A percentile compares a stretch with the other conserved stretches of the same genome.
These are phyloP conservation scores for Oligia latruncula DNA, from an alignment of 2,888 invertebrate species.

Conservation along the genomic window DNA sequence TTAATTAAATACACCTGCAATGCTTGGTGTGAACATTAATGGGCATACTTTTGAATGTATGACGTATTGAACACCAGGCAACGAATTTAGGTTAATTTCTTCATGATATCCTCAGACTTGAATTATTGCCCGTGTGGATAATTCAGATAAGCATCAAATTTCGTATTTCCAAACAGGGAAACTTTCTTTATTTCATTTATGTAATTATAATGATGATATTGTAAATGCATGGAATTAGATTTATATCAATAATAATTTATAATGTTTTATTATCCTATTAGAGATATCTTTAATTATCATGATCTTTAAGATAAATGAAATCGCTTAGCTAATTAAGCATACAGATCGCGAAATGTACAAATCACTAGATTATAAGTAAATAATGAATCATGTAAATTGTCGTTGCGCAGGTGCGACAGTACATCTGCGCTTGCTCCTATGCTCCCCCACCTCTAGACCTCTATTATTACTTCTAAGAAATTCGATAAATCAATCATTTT, in stretches of 20 bases:
- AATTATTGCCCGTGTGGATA: conserved; percentile 1
- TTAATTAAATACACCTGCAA: conserved; percentile 38
- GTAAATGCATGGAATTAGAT: not conserved
- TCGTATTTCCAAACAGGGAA: not conserved
- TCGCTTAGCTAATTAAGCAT: conserved; percentile 51
- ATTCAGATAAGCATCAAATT: conserved; percentile 11
- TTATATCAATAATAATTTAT: not conserved
- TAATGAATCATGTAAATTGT: conserved; percentile 78
- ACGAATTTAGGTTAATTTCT: conserved; percentile 24
- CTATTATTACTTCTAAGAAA: conserved; percentile 67
- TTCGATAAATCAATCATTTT: conserved; percentile 56
- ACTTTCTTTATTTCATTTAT: no score
- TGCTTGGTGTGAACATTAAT: conserved; percentile 17
- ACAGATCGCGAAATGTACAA: conserved; percentile 65
- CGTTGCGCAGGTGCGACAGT: conserved; percentile 82
- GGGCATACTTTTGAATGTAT: conserved; percentile 28
- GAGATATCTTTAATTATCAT: not conserved
- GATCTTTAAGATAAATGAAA: not conserved
- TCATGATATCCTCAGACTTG: conserved; percentile 22
- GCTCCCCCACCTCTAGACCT: conserved; percentile 73
- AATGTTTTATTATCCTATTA: not conserved
- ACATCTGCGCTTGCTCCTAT: conserved; percentile 82
- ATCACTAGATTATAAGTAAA: conserved; percentile 68
- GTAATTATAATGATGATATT: not conserved
- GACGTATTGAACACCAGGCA: conserved; percentile 1